Evolutionary conservation across 2,113 vertebrate genomes (phyloP).

Genomic region (Neodon shergylaensis): DNA sequence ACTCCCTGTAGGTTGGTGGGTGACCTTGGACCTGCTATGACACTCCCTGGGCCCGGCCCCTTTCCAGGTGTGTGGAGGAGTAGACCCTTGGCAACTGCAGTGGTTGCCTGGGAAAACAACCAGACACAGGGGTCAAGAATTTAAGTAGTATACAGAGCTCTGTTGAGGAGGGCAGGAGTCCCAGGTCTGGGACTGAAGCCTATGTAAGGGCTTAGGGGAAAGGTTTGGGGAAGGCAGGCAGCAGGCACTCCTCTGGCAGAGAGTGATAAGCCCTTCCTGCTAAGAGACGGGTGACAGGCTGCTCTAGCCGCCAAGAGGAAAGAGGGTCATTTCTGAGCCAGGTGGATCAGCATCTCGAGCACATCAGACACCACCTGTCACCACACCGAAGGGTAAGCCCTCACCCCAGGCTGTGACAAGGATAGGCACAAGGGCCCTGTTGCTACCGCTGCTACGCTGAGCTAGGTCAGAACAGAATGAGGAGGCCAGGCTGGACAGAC

Average conservation of each 20-base stretch:
- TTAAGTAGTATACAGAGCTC: neutral
- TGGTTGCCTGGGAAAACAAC: neutral
- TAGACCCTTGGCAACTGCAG: neutral
- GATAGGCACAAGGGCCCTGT: fast-evolving
- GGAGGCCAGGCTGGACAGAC: neutral
- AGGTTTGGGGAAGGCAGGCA: neutral
- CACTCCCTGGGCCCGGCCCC: neutral
- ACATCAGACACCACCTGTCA: neutral
- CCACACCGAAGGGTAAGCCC: too few species aligned
- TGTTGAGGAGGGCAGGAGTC: neutral
- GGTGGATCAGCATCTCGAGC: too few species aligned
- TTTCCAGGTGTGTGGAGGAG: neutral
- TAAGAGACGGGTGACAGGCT: neutral
- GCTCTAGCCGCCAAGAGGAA: fast-evolving
- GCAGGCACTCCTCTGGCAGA: too few species aligned
- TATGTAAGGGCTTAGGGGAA: neutral
- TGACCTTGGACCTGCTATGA: conserved; percentile 12
- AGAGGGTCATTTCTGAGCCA: neutral
- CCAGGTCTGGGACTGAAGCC: neutral
- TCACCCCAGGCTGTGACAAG: neutral
- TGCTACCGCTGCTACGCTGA: neutral
- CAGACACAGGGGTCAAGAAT: neutral
- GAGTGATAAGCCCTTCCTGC: too few species aligned
- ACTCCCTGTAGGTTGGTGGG: neutral
- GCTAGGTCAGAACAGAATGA: neutral